Evolutionary conservation across 2,113 vertebrate genomes (phyloP).

Genomic region (Psettodes erumei): DNA sequence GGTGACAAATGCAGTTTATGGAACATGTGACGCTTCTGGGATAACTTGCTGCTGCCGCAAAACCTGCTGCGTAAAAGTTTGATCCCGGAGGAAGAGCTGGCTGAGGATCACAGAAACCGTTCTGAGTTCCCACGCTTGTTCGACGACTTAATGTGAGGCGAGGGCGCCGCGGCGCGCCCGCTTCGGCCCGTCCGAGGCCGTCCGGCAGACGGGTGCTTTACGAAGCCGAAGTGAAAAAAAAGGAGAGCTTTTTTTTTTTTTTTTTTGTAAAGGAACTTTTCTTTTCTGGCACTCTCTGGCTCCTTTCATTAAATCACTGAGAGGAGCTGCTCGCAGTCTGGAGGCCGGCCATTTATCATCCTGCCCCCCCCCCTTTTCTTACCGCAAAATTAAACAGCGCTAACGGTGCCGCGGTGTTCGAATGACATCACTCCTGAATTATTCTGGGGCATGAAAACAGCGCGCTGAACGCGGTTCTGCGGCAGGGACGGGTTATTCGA

Average conservation of each 20-base stretch:
- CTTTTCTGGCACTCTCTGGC: conserved; percentile 32
- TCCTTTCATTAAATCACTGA: conserved; percentile 52
- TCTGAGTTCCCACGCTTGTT: conserved; percentile 32
- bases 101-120: conserved; percentile 17
- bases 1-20: neutral
- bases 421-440: conserved; percentile 60
- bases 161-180: conserved; percentile 22
- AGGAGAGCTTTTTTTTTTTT: conserved; percentile 1
- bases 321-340: conserved; percentile 32
- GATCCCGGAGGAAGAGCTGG: neutral
- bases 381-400: conserved; percentile 22
- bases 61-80: neutral
- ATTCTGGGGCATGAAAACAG: conserved; percentile 33
- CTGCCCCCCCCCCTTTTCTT: conserved; percentile 6
- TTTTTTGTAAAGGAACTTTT: conserved; percentile 25
- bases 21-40: neutral
- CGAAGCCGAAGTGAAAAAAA: conserved; percentile 5
- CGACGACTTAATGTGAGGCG: conserved; percentile 18
- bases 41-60: neutral
- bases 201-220: no score
- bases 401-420: neutral
- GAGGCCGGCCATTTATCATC: conserved; percentile 57
- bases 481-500: conserved; percentile 25
- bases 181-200: no score
- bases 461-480: conserved; percentile 15